Base-by-base conservation (phyloP, 2,113 vertebrate species). In the Sakesphorus luctuosus region DNA sequence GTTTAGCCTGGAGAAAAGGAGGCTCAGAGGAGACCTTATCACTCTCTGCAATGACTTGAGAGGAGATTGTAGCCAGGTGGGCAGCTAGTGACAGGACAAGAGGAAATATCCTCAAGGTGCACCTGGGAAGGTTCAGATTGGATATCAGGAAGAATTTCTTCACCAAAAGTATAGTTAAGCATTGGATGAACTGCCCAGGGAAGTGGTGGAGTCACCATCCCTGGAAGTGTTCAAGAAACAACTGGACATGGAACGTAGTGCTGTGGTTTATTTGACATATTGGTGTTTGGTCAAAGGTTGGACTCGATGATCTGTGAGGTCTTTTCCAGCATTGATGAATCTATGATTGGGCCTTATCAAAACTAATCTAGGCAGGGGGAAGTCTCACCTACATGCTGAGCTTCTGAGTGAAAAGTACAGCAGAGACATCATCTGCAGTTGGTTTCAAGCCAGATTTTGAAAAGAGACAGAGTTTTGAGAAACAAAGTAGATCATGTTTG, bases 351-450 rank as follows among this genome's bases (percentile, higher is more conserved):
- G 23, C 31, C 21, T 75, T 36, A 36, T 19, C 56, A 71, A 29
- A 91, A 40, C 40, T 75, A 0, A 1, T 44, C 43, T 33, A n/a
- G 28, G 21, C 26, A 35, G 31, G 21, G 21, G 7, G 10, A 2
- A 1, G 5, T 83, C 19, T 62, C 5, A 21, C 31, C 2, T 1
- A 3, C 0, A 1, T 50, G 44, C 62, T 65, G 53, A 50, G 4
- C 20, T 87, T 46, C 38, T 59, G 72, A 53, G n/a, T 61, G 69
- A 46, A 58, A 75, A 84, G 40, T 24, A 38, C 5, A 40, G 53
- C 3, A 4, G 24, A 77, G 43, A 24, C 11, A 62, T 87, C 9
- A 35, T 58, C 50, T 91, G 4, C 15, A 21, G 21, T 11, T 66
- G 33, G 25, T 81, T 58, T 10, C 33, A 68, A 24, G n/a, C 11